Conservation (phyloP, 1,140 invertebrate species). For the Pantala flavescens region DNA sequence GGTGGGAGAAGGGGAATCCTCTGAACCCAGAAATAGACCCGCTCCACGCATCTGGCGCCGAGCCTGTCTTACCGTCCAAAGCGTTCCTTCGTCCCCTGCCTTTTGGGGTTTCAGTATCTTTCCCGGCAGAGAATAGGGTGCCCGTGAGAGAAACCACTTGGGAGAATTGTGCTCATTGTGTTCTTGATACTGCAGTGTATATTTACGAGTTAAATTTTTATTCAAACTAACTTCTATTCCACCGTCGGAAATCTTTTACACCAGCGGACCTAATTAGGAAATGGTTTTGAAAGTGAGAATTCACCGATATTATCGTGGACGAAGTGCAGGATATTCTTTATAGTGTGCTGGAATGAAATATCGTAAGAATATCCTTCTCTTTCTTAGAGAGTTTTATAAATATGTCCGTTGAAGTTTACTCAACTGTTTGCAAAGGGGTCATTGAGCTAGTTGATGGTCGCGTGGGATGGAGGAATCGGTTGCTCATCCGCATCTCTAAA, state of each 20-base stretch:
- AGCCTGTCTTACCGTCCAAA: neutral
- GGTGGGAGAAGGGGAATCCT: neutral
- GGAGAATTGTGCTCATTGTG: neutral
- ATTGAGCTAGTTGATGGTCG: neutral
- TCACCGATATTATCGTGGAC: too few relatives aligned
- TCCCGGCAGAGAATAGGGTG: neutral
- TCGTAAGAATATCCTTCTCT: too few relatives aligned
- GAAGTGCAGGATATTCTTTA: too few relatives aligned
- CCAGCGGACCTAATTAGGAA: too few relatives aligned
- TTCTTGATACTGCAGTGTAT: neutral
- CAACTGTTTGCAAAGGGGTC: neutral
- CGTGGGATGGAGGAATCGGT: neutral
- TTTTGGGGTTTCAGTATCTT: conserved; percentile 6
- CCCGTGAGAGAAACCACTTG: neutral
- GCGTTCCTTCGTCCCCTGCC: conserved; percentile 5
- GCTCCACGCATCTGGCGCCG: conserved; percentile 4
- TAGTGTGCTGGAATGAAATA: too few relatives aligned
- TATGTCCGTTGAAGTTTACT: neutral
- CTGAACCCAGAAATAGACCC: neutral
- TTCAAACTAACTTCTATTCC: too few relatives aligned
- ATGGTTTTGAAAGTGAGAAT: too few relatives aligned
- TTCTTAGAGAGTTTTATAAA: too few relatives aligned
- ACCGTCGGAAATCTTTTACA: too few relatives aligned
- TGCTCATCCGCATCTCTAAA: too few relatives aligned
- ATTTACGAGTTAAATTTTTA: too few relatives aligned